These are phyloP conservation scores for Papilio xuthus DNA, from an alignment of 1,140 invertebrate genomes.

Conservation along the genomic window DNA sequence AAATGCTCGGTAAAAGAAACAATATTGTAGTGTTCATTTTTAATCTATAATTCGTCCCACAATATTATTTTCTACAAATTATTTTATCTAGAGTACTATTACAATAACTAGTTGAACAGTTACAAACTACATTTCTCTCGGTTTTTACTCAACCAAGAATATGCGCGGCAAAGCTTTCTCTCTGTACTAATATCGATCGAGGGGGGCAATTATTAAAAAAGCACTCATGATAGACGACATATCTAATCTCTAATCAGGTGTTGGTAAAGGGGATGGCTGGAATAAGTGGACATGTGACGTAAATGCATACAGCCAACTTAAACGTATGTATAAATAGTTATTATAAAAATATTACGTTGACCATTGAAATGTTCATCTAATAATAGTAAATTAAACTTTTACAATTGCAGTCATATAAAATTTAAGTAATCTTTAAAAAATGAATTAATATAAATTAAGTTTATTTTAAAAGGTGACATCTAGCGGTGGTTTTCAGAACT, in stretches of 20 bases:
- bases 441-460: background rate
- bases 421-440: no score
- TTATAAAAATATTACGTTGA: background rate
- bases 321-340: background rate
- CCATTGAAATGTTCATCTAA: background rate
- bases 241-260: constrained; percentile 17
- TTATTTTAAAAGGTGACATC: background rate
- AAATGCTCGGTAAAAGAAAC: constrained; percentile 41
- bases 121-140: background rate
- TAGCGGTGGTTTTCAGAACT: background rate
- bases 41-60: background rate
- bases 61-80: no score
- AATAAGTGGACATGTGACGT: constrained; percentile 29
- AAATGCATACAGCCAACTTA: background rate
- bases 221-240: constrained; percentile 15
- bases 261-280: constrained; percentile 8
- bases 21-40: constrained; percentile 41
- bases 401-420: no score
- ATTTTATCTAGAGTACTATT: background rate
- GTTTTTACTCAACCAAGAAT: background rate
- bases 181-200: background rate
- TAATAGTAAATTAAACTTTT: background rate
- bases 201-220: constrained; percentile 34
- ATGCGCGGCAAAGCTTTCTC: background rate
- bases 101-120: background rate